Percentiles rank a stretch among this genome's conserved stretches.
Evolutionary conservation across 2,888 invertebrate species (phyloP).

Genomic region (Prosopocoilus inquinatus): DNA sequence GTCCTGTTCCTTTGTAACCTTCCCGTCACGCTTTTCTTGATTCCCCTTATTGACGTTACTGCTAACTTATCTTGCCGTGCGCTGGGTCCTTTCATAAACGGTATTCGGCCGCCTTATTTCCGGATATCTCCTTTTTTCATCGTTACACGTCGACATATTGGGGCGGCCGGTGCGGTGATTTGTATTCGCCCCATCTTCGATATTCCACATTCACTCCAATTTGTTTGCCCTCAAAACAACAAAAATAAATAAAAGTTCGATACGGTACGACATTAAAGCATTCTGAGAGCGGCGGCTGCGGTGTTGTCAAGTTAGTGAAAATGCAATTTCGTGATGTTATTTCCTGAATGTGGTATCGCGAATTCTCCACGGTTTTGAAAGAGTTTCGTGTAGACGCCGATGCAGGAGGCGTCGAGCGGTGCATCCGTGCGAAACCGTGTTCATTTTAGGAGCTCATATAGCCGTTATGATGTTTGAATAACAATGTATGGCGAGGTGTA

Average conservation of each 20-base stretch:
- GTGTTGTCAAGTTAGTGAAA: slow-evolving; percentile 40
- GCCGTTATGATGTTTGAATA: not conserved
- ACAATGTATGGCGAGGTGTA: not conserved
- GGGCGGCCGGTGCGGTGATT: not conserved
- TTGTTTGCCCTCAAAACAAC: too few relatives aligned
- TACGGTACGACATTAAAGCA: too few relatives aligned
- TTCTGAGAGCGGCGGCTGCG: too few relatives aligned
- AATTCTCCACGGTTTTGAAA: slow-evolving; percentile 35
- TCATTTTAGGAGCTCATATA: slow-evolving; percentile 11
- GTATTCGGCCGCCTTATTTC: slow-evolving; percentile 16
- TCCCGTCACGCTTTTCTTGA: slow-evolving; percentile 40
- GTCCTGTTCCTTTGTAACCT: slow-evolving; percentile 39
- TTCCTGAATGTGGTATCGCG: slow-evolving; percentile 41
- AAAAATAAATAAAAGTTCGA: not conserved
- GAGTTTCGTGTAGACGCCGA: slow-evolving; percentile 36
- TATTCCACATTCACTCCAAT: too few relatives aligned
- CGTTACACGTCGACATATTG: not conserved
- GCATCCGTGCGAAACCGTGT: slow-evolving; percentile 37
- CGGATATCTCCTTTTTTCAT: not conserved
- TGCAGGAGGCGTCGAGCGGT: slow-evolving; percentile 35
- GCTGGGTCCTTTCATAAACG: slow-evolving; percentile 24
- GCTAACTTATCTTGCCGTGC: slow-evolving; percentile 38
- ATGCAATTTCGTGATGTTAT: slow-evolving; percentile 41
- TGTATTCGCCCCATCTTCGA: too few relatives aligned
- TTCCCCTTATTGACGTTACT: slow-evolving; percentile 44